These are phyloP conservation scores for Trochalopteron elliotii DNA, from an alignment of 2,113 vertebrate genomes.

Conservation along the genomic window DNA sequence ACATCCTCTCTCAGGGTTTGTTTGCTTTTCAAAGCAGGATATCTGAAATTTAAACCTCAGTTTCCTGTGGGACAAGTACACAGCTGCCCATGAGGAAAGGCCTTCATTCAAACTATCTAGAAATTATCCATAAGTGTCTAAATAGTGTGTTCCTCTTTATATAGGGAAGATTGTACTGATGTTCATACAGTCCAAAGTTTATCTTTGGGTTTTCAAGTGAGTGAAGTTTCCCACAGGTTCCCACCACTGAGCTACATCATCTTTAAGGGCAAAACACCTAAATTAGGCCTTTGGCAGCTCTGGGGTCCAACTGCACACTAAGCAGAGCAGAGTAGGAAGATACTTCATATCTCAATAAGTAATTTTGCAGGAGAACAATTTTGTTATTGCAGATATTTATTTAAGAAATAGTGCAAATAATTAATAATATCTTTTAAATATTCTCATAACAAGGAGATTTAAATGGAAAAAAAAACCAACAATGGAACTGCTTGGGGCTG, in stretches of 20 bases:
- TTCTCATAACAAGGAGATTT: not conserved
- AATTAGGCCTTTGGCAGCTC: not conserved
- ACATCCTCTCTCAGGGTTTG: not conserved
- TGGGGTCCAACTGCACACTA: not conserved
- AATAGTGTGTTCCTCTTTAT: not conserved
- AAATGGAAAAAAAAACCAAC: not conserved
- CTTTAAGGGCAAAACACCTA: not conserved
- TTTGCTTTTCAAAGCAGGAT: not conserved
- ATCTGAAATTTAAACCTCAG: not conserved
- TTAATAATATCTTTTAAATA: not conserved
- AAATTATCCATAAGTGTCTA: not conserved
- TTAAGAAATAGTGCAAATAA: not conserved
- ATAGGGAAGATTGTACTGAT: fast-evolving
- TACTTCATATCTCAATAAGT: not conserved
- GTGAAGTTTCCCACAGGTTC: not conserved
- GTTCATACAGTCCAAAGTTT: not conserved
- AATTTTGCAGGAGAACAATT: not conserved
- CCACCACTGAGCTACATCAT: not conserved
- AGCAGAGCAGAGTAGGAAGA: not conserved
- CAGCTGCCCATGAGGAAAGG: not conserved
- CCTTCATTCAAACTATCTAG: not conserved
- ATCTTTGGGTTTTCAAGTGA: not conserved
- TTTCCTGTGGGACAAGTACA: not conserved
- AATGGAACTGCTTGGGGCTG: not conserved
- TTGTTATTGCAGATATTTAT: not conserved